These are phyloP conservation scores for Siderastrea radians DNA, from an alignment of 92 coral and sea anemone species.

Conservation along the genomic window DNA sequence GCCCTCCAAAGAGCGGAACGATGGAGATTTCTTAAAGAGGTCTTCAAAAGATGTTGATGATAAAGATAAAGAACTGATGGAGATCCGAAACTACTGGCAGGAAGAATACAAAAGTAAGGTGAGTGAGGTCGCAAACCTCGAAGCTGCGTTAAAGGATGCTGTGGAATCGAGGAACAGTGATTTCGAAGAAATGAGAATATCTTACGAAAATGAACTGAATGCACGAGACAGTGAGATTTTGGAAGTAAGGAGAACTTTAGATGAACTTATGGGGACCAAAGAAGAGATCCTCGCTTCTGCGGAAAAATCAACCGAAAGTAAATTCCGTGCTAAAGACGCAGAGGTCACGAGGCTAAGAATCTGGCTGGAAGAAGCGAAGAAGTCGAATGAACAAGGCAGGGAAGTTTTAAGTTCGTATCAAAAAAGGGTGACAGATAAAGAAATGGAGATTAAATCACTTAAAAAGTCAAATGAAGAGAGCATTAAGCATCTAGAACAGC, in stretches of 20 bases:
- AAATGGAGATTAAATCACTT: constrained; percentile 59
- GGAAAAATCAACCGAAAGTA: constrained; percentile 40
- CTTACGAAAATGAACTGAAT: constrained; percentile 51
- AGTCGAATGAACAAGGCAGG: constrained; percentile 72
- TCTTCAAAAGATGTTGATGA: constrained; percentile 39
- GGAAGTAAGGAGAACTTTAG: constrained; percentile 65
- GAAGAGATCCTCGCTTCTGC: constrained; percentile 42
- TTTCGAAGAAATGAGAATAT: constrained; percentile 39
- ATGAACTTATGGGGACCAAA: constrained; percentile 51
- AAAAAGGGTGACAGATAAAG: constrained; percentile 66
- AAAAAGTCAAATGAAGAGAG: constrained; percentile 52
- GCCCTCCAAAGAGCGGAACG: not conserved
- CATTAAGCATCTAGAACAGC: constrained; percentile 24
- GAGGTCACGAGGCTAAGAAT: constrained; percentile 31
- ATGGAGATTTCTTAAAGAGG: constrained; percentile 19
- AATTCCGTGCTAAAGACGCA: constrained; percentile 49
- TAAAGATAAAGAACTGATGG: constrained; percentile 50
- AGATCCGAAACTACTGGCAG: constrained; percentile 64
- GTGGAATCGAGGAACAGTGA: constrained; percentile 50
- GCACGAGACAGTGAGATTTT: constrained; percentile 71
- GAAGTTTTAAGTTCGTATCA: constrained; percentile 72
- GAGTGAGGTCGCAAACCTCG: constrained; percentile 49
- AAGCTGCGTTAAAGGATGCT: constrained; percentile 38
- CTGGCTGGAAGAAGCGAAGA: constrained; percentile 66
- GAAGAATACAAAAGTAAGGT: constrained; percentile 59